Conservation (phyloP, 2,113 vertebrate genomes). For the Lophura nycthemera region DNA sequence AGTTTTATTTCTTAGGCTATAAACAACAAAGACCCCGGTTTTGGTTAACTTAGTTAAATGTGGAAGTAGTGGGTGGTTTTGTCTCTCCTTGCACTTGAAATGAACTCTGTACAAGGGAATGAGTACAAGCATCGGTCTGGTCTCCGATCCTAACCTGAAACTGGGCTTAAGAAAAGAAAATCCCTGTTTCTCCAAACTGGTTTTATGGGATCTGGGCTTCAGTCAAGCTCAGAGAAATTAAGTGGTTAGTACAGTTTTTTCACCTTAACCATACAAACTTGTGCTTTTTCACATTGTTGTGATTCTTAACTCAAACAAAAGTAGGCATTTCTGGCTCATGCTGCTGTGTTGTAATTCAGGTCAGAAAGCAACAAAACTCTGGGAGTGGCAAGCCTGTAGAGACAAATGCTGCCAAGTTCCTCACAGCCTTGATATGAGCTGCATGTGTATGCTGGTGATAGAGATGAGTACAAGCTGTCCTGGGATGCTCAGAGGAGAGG, state of each 20-base stretch:
- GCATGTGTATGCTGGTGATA: neutral
- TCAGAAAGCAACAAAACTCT: neutral
- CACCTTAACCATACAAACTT: neutral
- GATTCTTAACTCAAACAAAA: neutral
- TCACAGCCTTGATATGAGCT: slow-evolving; percentile 11
- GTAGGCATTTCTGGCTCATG: neutral
- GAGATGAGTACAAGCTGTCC: slow-evolving; percentile 33
- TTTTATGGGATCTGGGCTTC: neutral
- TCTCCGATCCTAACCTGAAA: neutral
- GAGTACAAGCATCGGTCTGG: neutral
- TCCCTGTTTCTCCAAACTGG: neutral
- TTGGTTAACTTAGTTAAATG: neutral
- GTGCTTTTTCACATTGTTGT: neutral
- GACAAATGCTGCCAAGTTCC: neutral
- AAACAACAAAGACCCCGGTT: neutral
- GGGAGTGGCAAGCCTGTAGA: neutral
- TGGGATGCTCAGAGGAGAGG: neutral
- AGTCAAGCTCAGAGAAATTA: neutral
- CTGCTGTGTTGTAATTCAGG: neutral
- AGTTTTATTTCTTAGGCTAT: neutral
- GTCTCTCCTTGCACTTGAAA: neutral
- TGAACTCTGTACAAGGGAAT: neutral
- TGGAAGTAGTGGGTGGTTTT: neutral
- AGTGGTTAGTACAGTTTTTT: neutral
- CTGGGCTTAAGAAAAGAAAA: neutral